Percentiles rank a stretch among this genome's conserved stretches.
phyloP scores from a whole-genome alignment of 2,113 vertebrate species.

The Sisor rabdophorus region DNA sequence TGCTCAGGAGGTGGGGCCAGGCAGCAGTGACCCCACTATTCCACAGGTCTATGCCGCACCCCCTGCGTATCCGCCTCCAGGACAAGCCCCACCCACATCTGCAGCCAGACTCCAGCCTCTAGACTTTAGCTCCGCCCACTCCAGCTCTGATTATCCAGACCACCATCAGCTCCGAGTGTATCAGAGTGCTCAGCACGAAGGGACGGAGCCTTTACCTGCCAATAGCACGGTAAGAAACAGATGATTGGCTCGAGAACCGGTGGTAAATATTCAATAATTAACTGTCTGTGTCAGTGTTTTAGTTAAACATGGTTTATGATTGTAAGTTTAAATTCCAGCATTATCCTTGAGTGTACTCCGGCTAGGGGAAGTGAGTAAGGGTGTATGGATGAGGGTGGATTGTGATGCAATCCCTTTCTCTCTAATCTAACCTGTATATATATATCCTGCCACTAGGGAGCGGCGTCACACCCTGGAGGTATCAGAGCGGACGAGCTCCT shows the following conservation, averaged over 20 bases:
- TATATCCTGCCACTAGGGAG: constrained; percentile 74
- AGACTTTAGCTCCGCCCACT: constrained; percentile 66
- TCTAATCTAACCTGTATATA: constrained; percentile 42
- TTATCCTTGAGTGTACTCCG: background rate
- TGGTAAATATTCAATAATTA: background rate
- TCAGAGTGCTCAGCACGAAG: constrained; percentile 68
- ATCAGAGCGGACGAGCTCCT: constrained; percentile 63
- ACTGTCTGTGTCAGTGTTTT: background rate
- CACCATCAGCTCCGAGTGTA: constrained; percentile 72
- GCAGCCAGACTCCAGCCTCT: constrained; percentile 65
- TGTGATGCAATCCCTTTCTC: background rate
- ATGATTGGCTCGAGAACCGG: constrained; percentile 1
- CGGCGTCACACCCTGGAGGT: constrained; percentile 67
- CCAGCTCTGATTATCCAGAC: constrained; percentile 66
- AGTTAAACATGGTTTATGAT: background rate
- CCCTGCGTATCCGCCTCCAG: constrained; percentile 68
- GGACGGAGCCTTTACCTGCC: constrained; percentile 58
- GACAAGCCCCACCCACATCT: constrained; percentile 64
- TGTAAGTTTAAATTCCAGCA: background rate
- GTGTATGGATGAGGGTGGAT: background rate
- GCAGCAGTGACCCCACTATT: constrained; percentile 65
- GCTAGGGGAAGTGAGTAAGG: constrained; percentile 1
- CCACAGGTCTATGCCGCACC: constrained; percentile 72
- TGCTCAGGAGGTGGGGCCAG: constrained; percentile 67
- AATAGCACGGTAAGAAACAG: constrained; percentile 63